phyloP scores from a whole-genome alignment of 1,140 invertebrate species.

The Drosophila navojoa region DNA sequence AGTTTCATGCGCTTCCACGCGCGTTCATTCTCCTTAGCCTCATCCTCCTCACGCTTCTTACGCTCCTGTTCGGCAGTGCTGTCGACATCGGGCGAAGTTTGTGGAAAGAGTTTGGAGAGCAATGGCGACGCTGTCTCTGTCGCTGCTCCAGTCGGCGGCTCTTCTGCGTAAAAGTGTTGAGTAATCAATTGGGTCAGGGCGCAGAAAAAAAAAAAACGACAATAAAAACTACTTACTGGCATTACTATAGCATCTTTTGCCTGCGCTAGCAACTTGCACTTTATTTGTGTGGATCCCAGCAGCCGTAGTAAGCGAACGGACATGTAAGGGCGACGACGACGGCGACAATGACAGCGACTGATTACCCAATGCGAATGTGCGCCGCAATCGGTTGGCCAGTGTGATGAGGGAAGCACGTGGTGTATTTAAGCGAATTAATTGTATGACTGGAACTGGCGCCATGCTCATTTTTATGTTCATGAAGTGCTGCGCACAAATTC shows the following conservation, averaged over 20 bases:
- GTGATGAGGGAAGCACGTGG: conserved; percentile 43
- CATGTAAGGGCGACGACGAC: background rate
- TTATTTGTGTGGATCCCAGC: conserved; percentile 7
- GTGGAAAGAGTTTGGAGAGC: conserved; percentile 80
- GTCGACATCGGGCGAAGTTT: conserved; percentile 70
- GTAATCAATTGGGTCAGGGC: conserved; percentile 5
- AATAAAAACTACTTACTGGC: conserved; percentile 41
- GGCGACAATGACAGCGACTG: conserved; percentile 12
- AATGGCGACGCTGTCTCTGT: conserved; percentile 20
- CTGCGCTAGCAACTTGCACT: background rate
- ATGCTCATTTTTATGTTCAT: conserved; percentile 44
- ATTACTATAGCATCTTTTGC: conserved; percentile 33
- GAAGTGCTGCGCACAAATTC: conserved; percentile 10
- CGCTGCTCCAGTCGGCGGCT: conserved; percentile 1
- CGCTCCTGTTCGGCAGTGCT: conserved; percentile 66
- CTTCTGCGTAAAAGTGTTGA: conserved; percentile 17
- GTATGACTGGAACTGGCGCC: conserved; percentile 47
- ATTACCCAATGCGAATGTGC: conserved; percentile 51
- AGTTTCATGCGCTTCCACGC: conserved; percentile 87
- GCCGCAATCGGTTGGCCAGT: conserved; percentile 34
- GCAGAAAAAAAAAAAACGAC: no score
- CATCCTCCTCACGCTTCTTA: conserved; percentile 76
- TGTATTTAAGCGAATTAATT: conserved; percentile 54
- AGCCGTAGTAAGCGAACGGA: conserved; percentile 16
- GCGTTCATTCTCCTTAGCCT: conserved; percentile 85